Conservation (phyloP, 2,888 invertebrate genomes). For the Hipparchia sbordonii region DNA sequence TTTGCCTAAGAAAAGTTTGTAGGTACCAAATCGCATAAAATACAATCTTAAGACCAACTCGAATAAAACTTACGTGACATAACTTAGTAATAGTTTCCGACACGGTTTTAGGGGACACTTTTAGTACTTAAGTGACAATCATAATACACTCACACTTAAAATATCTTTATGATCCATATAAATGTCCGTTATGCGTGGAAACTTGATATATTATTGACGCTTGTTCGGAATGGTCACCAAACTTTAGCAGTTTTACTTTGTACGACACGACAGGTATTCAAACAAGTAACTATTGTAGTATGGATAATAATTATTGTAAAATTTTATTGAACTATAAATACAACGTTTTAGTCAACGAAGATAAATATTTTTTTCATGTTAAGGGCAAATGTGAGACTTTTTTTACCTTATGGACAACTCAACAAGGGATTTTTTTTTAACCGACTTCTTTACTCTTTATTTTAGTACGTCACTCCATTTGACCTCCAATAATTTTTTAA, state of each 20-base stretch:
- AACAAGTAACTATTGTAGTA: not conserved
- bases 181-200: slow-evolving; percentile 11
- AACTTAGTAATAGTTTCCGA: slow-evolving; percentile 30
- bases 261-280: not conserved
- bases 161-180: slow-evolving; percentile 16
- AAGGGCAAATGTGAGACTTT: no score
- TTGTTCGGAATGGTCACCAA: not conserved
- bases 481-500: no score
- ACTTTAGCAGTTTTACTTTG: not conserved
- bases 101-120: slow-evolving; percentile 14
- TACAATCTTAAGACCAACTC: slow-evolving; percentile 2
- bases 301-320: no score
- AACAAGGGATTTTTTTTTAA: no score
- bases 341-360: no score
- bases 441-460: no score
- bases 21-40: not conserved
- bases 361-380: no score
- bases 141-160: slow-evolving; percentile 23
- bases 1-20: slow-evolving; percentile 17
- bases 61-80: slow-evolving; percentile 35
- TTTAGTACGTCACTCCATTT: no score
- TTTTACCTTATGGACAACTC: no score
- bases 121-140: slow-evolving; percentile 18
- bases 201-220: slow-evolving; percentile 15
- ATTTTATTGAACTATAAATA: no score